A percentile compares a stretch with the other conserved stretches of the same genome.
Conservation (phyloP, 2,797 vertebrate genomes). For the Limosa lapponica region DNA sequence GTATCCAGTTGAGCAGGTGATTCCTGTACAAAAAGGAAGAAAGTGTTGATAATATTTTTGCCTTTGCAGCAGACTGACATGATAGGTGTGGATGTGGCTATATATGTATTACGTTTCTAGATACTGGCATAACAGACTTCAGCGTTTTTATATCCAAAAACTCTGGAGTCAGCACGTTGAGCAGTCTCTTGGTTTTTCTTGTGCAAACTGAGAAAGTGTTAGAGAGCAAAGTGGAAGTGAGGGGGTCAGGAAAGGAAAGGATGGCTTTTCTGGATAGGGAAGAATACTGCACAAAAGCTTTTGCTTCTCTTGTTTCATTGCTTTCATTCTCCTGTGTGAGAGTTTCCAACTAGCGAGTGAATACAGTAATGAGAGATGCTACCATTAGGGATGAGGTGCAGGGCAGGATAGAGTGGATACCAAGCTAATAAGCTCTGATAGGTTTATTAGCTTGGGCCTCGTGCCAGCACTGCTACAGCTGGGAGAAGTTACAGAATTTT, state of each 20-base stretch:
- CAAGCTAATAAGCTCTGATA: not conserved
- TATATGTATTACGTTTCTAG: not conserved
- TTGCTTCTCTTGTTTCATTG: not conserved
- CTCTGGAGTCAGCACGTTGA: not conserved
- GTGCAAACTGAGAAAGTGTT: not conserved
- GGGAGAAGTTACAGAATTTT: accelerated
- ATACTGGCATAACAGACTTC: not conserved
- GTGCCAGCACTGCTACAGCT: not conserved
- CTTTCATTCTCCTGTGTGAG: not conserved
- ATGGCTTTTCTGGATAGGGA: not conserved
- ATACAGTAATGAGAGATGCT: not conserved
- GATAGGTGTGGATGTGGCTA: not conserved
- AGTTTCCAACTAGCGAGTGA: not conserved
- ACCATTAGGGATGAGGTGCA: not conserved
- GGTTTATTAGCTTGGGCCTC: not conserved
- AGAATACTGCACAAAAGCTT: not conserved
- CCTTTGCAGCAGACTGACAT: not conserved
- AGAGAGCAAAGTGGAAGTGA: not conserved
- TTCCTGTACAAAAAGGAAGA: not conserved
- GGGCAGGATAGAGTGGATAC: not conserved
- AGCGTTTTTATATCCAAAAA: not conserved
- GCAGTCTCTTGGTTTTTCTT: not conserved
- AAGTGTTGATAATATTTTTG: not conserved
- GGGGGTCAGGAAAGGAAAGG: not conserved
- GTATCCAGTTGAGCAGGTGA: not conserved